Base-by-base conservation (phyloP, 2,888 invertebrate species). In the Andrena camellia region DNA sequence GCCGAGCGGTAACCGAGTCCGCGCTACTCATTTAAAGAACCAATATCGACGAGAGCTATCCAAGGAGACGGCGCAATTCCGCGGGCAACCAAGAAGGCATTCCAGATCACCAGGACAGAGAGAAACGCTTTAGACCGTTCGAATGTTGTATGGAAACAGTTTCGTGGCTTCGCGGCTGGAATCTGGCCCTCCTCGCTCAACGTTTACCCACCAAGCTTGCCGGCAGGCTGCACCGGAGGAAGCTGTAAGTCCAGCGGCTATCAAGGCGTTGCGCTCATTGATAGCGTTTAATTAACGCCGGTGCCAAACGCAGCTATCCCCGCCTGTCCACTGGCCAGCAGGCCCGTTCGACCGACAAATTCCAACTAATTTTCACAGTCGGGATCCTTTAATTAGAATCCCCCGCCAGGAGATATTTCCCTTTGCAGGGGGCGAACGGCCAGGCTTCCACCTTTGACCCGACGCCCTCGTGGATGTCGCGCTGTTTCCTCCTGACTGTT, bases 341-440 rank as follows among this genome's bases (percentile, higher is more conserved):
- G 26, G 54, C 68, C 80, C 83, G 82, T 87, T 87, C 86, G 88
- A 89, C 90, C 92, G 91, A 91, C 91, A 91, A 92, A 92, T 92
- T 91, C 86, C 89, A 83, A 87, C 92, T 91, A 92, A 93, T 92
- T 92, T 91, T 92, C 90, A 89, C 91, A 88, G 90, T 89, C 84
- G 85, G 88, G 81, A 89, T 90, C 90, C 90, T 92, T 92, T 92
- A 92, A 93, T 93, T 92, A 92, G 90, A 93, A 92, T 90, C 86
- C 90, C 83, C 78, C 88, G 89, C 87, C 86, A 83, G 42, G 87
- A 91, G 91, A 92, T 91, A 92, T 91, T 91, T 91, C 86, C 82
- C 86, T 77, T 74, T 78, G 70, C 70, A 74, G 66, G 81, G 81
- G 42, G 17, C 42, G 52, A 78, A 72, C 64, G 42, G 33, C 2